Base-by-base conservation (phyloP, 2,888 invertebrate genomes). In the Pristionchus entomophagus region DNA sequence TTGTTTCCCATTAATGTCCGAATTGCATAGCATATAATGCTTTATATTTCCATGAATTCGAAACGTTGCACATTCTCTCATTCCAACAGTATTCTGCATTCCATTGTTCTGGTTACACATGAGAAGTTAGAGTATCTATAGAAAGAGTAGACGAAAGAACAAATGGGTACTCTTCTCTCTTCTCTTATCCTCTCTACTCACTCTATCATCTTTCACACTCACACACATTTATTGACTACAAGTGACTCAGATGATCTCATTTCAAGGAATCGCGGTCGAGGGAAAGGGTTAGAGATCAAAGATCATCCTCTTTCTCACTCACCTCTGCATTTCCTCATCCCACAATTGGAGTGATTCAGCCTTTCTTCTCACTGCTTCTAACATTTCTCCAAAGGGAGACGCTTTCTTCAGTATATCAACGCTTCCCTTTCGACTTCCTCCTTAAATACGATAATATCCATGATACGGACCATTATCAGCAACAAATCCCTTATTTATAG, bases 371-470 rank as follows among this genome's bases (percentile, higher is more conserved):
- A 91, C 90, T 80, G 87, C 88, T 78, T 91, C 91, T 12, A 91
- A 88, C 88, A 91, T 89, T 86, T 89, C 88, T 35, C 91, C 91
- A 82, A 91, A 91, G 29, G 90, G 89, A 19, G 91, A 91, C 0
- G 89, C 90, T 78, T 91, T 91, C 22, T 89, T 87, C 53, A 90
- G 86, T 65, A 86, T 78, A 45, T 87, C 88, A 10, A 87, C 77
- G 80, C 88, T 88, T 29, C 83, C 83, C 41, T 86, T 32, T 49
- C 87, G 84, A 49, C 51, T 86, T 86, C 29, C 10, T 22, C 5
- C 17, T 17, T 22, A 56, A 56, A 56, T n/a, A n/a, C 45, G 14
- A 45, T 45, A 10, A 45, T 45, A 10, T 45, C 6, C 14, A 10
- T 45, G 14, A 10, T 45, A 14, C 45, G 45, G n/a, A n/a, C n/a